Base-by-base conservation (phyloP, 2,797 vertebrate genomes). In the Pipistrellus pipistrellus region DNA sequence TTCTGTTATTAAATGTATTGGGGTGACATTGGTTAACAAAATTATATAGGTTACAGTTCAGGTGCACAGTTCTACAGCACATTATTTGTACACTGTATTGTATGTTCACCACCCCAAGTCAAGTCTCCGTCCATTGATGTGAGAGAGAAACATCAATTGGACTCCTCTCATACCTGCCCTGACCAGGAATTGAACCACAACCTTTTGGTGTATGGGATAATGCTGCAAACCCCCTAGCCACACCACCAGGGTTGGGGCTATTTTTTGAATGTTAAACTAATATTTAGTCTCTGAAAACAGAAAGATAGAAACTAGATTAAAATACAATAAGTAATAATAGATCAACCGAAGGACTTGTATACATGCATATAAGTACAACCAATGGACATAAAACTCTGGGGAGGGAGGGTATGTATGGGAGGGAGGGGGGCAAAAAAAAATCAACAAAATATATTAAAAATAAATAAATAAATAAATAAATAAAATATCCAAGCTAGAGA, bases 221-320 rank as follows among this genome's bases (percentile, higher is more conserved):
- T 32, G 17, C 62, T 64, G 15, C n/a, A 68, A 32, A 32, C 17
- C n/a, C 17, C n/a, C 17, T 18, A 68, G n/a, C n/a, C n/a, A 35
- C n/a, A 18, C 4, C 0, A 32, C 17, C 17, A 68, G 64, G 20
- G 35, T 6, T 30, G 41, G 23, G 11, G 48, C 32, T 48, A 35
- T 71, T 48, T 41, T 91, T 68, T 64, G 21, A 53, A 59, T 62
- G 17, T 69, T 80, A 69, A 69, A 88, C 44, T 80, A 32, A 30
- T 91, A 48, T 35, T 72, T 83, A 75, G 17, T 93, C 27, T 35
- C 6, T 71, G 8, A 64, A 57, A 85, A 73, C 27, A 62, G 23
- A 4, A 53, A 20, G 55, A 75, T 32, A 75, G n/a, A 76, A 81
- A 71, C n/a, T 76, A 87, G 35, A 69, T 90, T 90, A 51, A 96